phyloP scores from a whole-genome alignment of 2,797 vertebrate genomes.

The Menidia menidia region DNA sequence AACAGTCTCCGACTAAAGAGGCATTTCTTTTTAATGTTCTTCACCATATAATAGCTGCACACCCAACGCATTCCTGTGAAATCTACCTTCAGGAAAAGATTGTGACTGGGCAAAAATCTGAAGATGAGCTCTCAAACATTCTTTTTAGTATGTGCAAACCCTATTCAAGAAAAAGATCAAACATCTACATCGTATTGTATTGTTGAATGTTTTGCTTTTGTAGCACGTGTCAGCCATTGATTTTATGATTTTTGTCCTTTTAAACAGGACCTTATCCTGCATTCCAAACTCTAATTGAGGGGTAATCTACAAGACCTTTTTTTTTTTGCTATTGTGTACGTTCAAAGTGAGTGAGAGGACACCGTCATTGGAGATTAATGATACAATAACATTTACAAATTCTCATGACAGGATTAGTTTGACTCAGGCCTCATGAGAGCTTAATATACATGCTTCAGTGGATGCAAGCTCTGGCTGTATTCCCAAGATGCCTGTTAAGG shows the following conservation, averaged over 20 bases:
- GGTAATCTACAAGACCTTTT: background rate
- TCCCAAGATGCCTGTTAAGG: conserved; percentile 35
- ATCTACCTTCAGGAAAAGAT: background rate
- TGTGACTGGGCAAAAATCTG: background rate
- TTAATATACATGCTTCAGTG: conserved; percentile 47
- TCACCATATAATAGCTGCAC: background rate
- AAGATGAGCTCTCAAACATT: background rate
- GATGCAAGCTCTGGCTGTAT: conserved; percentile 34
- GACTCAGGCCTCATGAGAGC: conserved; percentile 29
- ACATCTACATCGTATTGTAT: background rate
- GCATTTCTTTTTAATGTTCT: background rate
- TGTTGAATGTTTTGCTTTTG: background rate
- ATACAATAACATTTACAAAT: conserved; percentile 16
- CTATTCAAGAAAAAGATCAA: no score
- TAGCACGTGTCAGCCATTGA: background rate
- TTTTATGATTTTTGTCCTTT: background rate
- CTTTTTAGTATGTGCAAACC: no score
- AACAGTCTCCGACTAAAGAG: background rate
- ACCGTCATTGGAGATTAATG: conserved; percentile 6
- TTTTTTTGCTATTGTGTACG: background rate
- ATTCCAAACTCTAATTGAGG: background rate
- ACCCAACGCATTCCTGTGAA: background rate
- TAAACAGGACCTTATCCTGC: background rate
- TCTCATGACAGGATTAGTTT: conserved; percentile 15
- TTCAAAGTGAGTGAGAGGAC: conserved; percentile 2